Evolutionary conservation across 37 sponge, comb jelly and placozoan genomes (phyloP).

Genomic region (Spongilla lacustris): DNA sequence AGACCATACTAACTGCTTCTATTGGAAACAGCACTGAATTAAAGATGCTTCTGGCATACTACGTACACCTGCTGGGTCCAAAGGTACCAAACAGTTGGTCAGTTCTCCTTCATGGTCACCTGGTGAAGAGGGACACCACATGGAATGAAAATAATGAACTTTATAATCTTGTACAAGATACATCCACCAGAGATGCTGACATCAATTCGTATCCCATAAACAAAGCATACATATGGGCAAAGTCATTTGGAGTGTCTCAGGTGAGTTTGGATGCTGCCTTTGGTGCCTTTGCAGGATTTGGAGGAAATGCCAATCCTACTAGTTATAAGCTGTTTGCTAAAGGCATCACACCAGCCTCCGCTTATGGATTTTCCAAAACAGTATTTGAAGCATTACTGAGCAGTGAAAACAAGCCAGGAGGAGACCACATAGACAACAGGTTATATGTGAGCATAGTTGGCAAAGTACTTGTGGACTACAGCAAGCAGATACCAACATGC

Average conservation of each 20-base stretch:
- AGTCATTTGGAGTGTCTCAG: slow-evolving; percentile 49
- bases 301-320: background rate
- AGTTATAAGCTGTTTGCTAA: slow-evolving; percentile 42
- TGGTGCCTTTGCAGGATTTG: slow-evolving; percentile 61
- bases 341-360: slow-evolving; percentile 33
- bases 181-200: slow-evolving; percentile 30
- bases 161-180: slow-evolving; percentile 46
- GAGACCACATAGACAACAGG: background rate
- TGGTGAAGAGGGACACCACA: background rate
- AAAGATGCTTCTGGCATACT: background rate
- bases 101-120: background rate
- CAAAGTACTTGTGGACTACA: background rate
- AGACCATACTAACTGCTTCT: background rate
- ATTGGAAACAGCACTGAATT: background rate
- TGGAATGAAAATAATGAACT: background rate
- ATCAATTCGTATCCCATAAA: slow-evolving; percentile 39
- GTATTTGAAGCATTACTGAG: background rate
- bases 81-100: background rate
- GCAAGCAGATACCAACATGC: background rate
- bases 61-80: background rate
- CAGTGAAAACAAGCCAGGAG: background rate
- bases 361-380: slow-evolving; percentile 36
- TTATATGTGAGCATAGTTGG: background rate
- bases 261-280: slow-evolving; percentile 32
- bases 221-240: slow-evolving; percentile 69